Evolutionary conservation across 1,140 invertebrate genomes (phyloP).

Genomic region (Augochlora pura): DNA sequence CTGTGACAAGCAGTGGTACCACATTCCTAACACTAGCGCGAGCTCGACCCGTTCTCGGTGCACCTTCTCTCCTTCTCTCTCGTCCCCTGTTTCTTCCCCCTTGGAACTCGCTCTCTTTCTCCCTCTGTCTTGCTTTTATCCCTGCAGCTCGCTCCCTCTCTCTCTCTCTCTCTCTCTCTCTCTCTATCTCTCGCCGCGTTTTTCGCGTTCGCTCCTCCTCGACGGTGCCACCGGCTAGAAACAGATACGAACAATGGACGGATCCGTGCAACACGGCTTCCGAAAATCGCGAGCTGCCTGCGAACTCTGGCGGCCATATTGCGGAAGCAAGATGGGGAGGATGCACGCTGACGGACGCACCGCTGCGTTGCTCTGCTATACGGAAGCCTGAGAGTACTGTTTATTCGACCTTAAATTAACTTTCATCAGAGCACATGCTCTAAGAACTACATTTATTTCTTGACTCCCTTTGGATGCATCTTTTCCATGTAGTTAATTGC

Average conservation of each 20-base stretch:
- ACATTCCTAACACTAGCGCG: conserved; percentile 79
- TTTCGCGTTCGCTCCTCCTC: conserved; percentile 1
- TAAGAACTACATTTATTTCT: too few species aligned
- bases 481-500: too few species aligned
- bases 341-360: too few species aligned
- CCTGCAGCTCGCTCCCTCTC: conserved; percentile 38
- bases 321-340: too few species aligned
- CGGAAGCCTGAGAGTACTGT: too few species aligned
- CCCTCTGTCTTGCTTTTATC: background rate
- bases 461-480: too few species aligned
- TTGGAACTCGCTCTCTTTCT: background rate
- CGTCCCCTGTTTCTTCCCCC: background rate
- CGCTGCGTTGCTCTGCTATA: too few species aligned
- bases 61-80: conserved; percentile 37
- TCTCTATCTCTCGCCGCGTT: background rate
- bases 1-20: conserved; percentile 80
- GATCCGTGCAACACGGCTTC: conserved; percentile 31
- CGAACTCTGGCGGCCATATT: too few species aligned
- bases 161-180: background rate
- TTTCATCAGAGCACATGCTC: too few species aligned
- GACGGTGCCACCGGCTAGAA: conserved; percentile 23
- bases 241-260: conserved; percentile 61
- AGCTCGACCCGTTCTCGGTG: conserved; percentile 55
- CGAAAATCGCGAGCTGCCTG: too few species aligned
- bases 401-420: too few species aligned